phyloP scores from a whole-genome alignment of 1,140 invertebrate genomes.

The Drosophila mayri region DNA sequence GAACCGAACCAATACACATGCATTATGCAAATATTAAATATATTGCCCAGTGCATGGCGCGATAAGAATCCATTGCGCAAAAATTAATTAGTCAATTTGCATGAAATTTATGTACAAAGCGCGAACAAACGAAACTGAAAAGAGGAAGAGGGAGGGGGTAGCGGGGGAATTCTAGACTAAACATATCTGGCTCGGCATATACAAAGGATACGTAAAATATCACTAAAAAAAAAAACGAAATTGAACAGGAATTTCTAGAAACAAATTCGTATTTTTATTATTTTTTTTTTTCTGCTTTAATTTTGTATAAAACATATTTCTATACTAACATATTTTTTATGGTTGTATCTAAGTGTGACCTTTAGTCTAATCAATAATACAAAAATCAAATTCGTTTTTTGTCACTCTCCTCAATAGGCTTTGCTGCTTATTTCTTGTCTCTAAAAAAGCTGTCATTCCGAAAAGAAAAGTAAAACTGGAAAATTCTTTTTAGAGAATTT shows the following conservation, averaged over 20 bases:
- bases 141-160: background rate
- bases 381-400: too few relatives aligned
- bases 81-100: constrained; percentile 83
- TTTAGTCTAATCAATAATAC: too few relatives aligned
- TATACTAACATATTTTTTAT: background rate
- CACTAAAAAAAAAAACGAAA: background rate
- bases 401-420: background rate
- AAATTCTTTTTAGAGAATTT: background rate
- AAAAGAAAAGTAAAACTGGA: too few relatives aligned
- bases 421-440: background rate
- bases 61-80: constrained; percentile 81
- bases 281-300: too few relatives aligned
- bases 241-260: background rate
- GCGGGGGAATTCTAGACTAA: background rate
- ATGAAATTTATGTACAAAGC: constrained; percentile 83
- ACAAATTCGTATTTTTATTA: background rate
- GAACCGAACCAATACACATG: constrained; percentile 31
- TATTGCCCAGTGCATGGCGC: constrained; percentile 66
- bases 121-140: constrained; percentile 78
- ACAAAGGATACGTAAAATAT: background rate
- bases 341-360: background rate
- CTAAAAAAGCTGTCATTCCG: too few relatives aligned
- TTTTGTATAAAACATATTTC: background rate
- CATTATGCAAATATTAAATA: constrained; percentile 70
- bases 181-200: constrained; percentile 23